These are phyloP conservation scores for Eupeodes luniger DNA, from an alignment of 2,888 invertebrate genomes.

Conservation along the genomic window DNA sequence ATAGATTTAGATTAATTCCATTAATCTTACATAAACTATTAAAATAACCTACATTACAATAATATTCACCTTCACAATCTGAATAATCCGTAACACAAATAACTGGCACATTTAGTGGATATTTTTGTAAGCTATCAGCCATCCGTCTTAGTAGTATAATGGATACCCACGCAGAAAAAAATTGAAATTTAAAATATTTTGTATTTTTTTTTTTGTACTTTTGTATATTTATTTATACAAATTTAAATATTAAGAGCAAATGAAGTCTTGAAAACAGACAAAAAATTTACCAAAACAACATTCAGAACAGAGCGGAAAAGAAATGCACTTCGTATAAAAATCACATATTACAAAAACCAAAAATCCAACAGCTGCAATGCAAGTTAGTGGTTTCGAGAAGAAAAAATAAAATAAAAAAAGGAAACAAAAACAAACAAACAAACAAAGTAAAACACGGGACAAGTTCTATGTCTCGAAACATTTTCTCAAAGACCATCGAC, in stretches of 20 bases:
- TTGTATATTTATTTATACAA: conserved; percentile 48
- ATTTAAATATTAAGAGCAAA: conserved; percentile 43
- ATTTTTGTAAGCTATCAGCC: conserved; percentile 50
- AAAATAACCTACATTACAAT: conserved; percentile 14
- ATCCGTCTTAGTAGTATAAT: conserved; percentile 14
- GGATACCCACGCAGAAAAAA: conserved; percentile 32
- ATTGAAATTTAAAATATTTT: conserved; percentile 21
- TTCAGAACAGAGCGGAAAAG: conserved; percentile 28
- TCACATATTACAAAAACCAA: conserved; percentile 28
- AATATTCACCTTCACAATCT: conserved; percentile 59
- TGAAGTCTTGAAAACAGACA: conserved; percentile 25
- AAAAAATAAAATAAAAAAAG: background rate
- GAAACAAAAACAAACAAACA: conserved; percentile 2
- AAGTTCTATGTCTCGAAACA: conserved; percentile 26
- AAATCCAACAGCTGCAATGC: conserved; percentile 24
- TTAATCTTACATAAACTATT: conserved; percentile 8
- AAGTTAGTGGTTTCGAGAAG: conserved; percentile 19
- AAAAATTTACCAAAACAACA: conserved; percentile 45
- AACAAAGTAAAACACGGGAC: conserved; percentile 19
- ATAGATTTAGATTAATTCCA: background rate
- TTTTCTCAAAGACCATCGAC: conserved; percentile 45
- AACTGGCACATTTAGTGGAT: conserved; percentile 57
- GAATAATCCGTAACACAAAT: conserved; percentile 53
- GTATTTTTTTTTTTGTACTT: background rate
- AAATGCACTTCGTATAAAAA: conserved; percentile 59